Conservation (phyloP, 2,113 vertebrate genomes). For the Argyrosomus japonicus region DNA sequence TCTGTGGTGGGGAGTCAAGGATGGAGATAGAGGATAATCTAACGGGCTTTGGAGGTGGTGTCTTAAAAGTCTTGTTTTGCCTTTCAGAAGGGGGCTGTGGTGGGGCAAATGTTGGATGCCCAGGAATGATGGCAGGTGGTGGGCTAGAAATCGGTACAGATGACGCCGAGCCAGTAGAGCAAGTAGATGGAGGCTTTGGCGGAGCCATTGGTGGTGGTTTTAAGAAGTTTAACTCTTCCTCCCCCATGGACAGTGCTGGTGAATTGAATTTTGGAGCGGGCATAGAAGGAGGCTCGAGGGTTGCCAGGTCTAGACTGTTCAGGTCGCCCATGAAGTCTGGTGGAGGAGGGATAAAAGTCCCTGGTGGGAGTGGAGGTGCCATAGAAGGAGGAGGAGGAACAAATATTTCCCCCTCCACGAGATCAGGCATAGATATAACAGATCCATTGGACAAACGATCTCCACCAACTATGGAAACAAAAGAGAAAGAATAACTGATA, state of each 20-base stretch:
- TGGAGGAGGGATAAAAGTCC: slow-evolving; percentile 66
- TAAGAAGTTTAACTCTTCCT: slow-evolving; percentile 68
- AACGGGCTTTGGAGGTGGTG: slow-evolving; percentile 80
- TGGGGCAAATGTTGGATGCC: slow-evolving; percentile 72
- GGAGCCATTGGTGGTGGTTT: slow-evolving; percentile 80
- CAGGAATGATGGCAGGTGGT: slow-evolving; percentile 25
- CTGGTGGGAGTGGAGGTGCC: slow-evolving; percentile 85
- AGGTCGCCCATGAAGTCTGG: slow-evolving; percentile 73
- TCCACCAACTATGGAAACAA: slow-evolving; percentile 77
- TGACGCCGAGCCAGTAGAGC: slow-evolving; percentile 73
- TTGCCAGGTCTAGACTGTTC: slow-evolving; percentile 31
- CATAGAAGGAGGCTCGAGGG: slow-evolving; percentile 75
- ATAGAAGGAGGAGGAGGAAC: slow-evolving; percentile 88
- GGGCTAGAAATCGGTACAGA: slow-evolving; percentile 68
- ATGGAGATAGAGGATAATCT: slow-evolving; percentile 79
- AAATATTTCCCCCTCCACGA: slow-evolving; percentile 80
- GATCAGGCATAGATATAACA: slow-evolving; percentile 67
- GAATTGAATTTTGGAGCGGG: slow-evolving; percentile 74
- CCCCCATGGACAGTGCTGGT: slow-evolving; percentile 2
- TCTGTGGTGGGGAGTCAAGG: slow-evolving; percentile 62
- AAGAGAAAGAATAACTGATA: slow-evolving; percentile 16
- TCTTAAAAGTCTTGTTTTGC: slow-evolving; percentile 78
- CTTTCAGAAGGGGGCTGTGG: slow-evolving; percentile 75
- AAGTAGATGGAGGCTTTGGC: slow-evolving; percentile 75
- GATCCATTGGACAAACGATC: slow-evolving; percentile 83